These are phyloP conservation scores for Actinostola sp. DNA, from an alignment of 92 coral and sea anemone genomes.

Conservation along the genomic window DNA sequence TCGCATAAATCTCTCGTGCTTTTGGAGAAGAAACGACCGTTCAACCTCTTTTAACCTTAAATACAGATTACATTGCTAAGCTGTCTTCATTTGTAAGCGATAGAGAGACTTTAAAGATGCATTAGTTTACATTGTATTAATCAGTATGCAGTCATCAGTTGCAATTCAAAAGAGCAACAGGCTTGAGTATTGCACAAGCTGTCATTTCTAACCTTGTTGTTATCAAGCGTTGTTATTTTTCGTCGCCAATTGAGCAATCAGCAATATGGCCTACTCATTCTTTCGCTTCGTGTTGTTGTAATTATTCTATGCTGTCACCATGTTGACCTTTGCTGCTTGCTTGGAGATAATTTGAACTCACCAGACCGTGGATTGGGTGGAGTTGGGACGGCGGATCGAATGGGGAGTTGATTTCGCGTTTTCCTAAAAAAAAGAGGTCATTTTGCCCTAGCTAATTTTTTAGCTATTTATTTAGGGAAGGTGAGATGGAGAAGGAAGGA, in stretches of 20 bases:
- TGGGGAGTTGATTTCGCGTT: not conserved
- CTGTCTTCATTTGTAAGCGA: slow-evolving; percentile 15
- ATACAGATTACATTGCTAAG: not conserved
- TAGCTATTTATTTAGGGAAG: too few relatives aligned
- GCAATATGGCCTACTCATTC: slow-evolving; percentile 1
- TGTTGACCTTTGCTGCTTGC: slow-evolving; percentile 20
- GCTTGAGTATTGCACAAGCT: too few relatives aligned
- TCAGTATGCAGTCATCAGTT: too few relatives aligned
- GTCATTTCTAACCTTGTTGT: too few relatives aligned
- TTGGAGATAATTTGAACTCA: not conserved
- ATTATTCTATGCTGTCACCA: slow-evolving; percentile 27
- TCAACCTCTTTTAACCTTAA: slow-evolving; percentile 16
- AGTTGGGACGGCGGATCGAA: slow-evolving; percentile 9
- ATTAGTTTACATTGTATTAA: too few relatives aligned
- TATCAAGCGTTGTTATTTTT: not conserved
- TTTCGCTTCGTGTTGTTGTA: slow-evolving; percentile 7
- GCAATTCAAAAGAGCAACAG: too few relatives aligned
- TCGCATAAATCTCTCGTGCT: not conserved
- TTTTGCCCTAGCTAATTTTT: too few relatives aligned
- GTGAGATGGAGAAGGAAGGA: too few relatives aligned
- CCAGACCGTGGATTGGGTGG: not conserved
- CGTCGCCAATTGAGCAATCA: not conserved
- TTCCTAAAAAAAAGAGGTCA: too few relatives aligned
- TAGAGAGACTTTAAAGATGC: slow-evolving; percentile 2
- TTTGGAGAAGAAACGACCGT: not conserved